phyloP scores from a whole-genome alignment of 2,888 invertebrate genomes.

The Euplexia lucipara region DNA sequence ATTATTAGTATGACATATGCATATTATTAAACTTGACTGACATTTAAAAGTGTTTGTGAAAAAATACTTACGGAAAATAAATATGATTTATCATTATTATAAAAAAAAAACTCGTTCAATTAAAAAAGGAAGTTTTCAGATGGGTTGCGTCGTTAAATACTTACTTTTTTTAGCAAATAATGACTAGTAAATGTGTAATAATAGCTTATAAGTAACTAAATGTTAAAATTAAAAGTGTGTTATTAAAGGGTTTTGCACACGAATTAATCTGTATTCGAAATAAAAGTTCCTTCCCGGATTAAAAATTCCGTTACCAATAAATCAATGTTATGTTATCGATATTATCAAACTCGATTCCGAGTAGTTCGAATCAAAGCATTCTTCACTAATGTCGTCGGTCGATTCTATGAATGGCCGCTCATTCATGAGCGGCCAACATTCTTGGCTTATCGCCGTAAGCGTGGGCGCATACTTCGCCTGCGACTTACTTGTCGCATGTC shows the following conservation, averaged over 20 bases:
- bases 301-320: slow-evolving; percentile 14
- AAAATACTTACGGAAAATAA: no score
- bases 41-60: no score
- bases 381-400: slow-evolving; percentile 57
- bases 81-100: no score
- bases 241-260: background rate
- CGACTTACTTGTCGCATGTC: slow-evolving; percentile 7
- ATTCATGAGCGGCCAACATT: slow-evolving; percentile 62
- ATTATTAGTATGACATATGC: no score
- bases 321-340: slow-evolving; percentile 30
- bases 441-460: slow-evolving; percentile 59
- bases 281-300: slow-evolving; percentile 18
- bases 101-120: no score
- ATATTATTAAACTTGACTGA: no score
- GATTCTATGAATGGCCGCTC: slow-evolving; percentile 61
- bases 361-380: slow-evolving; percentile 62
- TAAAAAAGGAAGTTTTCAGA: no score
- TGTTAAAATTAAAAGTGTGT: no score
- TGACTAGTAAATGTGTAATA: no score
- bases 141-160: no score
- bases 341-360: slow-evolving; percentile 42
- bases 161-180: no score
- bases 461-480: slow-evolving; percentile 14
- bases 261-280: background rate
- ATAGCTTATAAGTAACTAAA: no score